These are phyloP conservation scores for Caenorhabditis latens DNA, from an alignment of 1,140 invertebrate genomes.

Conservation along the genomic window DNA sequence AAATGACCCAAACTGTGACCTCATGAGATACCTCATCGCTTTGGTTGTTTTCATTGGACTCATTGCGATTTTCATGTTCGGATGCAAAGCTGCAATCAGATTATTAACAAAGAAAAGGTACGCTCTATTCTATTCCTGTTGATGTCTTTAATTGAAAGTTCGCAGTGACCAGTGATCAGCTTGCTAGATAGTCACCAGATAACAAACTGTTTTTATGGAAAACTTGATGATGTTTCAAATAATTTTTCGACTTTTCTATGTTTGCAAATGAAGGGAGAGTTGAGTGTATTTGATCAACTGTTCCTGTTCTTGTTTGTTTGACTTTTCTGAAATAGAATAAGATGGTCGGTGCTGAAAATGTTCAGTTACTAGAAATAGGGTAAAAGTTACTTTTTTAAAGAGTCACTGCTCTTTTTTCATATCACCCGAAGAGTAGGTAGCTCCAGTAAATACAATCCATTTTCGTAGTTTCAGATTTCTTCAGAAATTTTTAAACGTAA, in stretches of 20 bases:
- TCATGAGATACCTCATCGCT: neutral
- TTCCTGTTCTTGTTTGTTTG: no score
- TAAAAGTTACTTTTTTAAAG: no score
- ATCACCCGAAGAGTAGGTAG: no score
- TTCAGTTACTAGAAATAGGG: no score
- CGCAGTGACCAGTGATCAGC: conserved; percentile 7
- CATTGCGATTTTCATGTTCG: conserved; percentile 21
- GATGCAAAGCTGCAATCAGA: neutral
- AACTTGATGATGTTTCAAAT: neutral
- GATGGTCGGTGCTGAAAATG: no score
- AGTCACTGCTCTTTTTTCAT: no score
- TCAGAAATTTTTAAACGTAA: no score
- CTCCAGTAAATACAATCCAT: no score
- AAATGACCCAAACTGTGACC: conserved; percentile 31
- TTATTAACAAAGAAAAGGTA: conserved; percentile 8
- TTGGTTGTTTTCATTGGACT: conserved; percentile 2
- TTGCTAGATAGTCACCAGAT: neutral
- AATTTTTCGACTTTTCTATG: neutral
- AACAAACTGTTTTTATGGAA: neutral
- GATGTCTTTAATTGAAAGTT: neutral
- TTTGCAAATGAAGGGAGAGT: no score
- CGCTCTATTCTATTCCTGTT: neutral
- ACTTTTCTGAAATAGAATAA: no score
- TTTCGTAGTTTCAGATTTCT: no score
- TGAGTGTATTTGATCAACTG: no score